phyloP scores from a whole-genome alignment of 2,888 invertebrate genomes.

The Idaea straminata region DNA sequence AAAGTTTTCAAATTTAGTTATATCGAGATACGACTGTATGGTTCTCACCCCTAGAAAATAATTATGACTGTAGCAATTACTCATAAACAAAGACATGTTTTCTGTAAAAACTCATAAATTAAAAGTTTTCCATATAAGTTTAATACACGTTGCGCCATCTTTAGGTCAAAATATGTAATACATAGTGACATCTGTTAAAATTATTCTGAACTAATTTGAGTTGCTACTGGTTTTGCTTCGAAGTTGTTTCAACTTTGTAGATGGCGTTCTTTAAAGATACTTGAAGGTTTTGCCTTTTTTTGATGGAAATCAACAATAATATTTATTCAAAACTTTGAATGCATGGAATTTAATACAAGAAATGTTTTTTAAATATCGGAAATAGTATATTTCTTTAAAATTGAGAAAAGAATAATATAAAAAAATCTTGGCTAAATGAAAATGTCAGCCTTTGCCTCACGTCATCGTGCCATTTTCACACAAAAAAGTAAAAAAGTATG shows the following conservation, averaged over 20 bases:
- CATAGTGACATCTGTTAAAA: background rate
- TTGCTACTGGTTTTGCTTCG: background rate
- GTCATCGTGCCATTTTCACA: slow-evolving; percentile 42
- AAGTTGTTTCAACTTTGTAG: background rate
- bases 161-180: background rate
- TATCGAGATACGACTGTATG: too few relatives aligned
- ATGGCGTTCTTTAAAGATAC: background rate
- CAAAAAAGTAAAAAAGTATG: slow-evolving; percentile 48
- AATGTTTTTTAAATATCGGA: too few relatives aligned
- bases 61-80: too few relatives aligned
- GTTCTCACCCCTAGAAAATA: too few relatives aligned
- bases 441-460: slow-evolving; percentile 34
- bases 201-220: background rate
- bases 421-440: slow-evolving; percentile 33
- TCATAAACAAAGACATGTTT: too few relatives aligned
- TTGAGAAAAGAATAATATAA: background rate
- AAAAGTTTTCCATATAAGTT: too few relatives aligned
- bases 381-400: too few relatives aligned
- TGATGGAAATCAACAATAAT: background rate
- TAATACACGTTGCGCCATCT: background rate
- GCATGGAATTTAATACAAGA: too few relatives aligned
- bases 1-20: too few relatives aligned
- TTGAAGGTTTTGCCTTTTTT: background rate
- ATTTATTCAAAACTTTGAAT: background rate
- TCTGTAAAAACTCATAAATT: too few relatives aligned